These are phyloP conservation scores for Alosa sapidissima DNA, from an alignment of 2,797 vertebrate genomes.

Conservation along the genomic window DNA sequence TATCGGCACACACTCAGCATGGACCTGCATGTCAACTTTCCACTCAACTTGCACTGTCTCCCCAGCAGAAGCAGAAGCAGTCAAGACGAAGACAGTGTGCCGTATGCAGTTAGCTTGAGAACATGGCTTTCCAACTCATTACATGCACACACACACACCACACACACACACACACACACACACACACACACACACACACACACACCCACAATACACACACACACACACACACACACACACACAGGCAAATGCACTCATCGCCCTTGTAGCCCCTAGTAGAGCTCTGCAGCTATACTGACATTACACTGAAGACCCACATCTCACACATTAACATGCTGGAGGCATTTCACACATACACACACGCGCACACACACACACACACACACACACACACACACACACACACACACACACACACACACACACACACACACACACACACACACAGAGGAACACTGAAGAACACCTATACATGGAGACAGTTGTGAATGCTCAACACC, in stretches of 20 bases:
- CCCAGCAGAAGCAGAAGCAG: no score
- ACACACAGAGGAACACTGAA: background rate
- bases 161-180: slow-evolving; percentile 29
- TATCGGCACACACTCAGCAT: slow-evolving; percentile 25
- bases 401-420: background rate
- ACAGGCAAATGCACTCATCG: background rate
- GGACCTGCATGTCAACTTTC: background rate
- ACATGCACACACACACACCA: background rate
- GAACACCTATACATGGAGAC: background rate
- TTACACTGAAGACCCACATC: background rate
- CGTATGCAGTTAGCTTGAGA: slow-evolving; percentile 8
- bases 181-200: slow-evolving; percentile 17
- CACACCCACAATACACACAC: background rate
- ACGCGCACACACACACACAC: slow-evolving; percentile 5
- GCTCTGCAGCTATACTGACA: slow-evolving; percentile 9
- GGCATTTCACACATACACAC: background rate
- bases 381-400: slow-evolving; percentile 12
- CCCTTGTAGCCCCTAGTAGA: slow-evolving; percentile 4
- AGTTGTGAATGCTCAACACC: background rate
- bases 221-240: background rate
- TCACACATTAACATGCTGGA: slow-evolving; percentile 27
- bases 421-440: background rate
- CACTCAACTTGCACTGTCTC: background rate
- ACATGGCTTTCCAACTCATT: background rate
- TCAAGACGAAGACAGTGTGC: background rate